phyloP scores from a whole-genome alignment of 37 sponge, comb jelly and placozoan species.

The Lycopodina hypogea region DNA sequence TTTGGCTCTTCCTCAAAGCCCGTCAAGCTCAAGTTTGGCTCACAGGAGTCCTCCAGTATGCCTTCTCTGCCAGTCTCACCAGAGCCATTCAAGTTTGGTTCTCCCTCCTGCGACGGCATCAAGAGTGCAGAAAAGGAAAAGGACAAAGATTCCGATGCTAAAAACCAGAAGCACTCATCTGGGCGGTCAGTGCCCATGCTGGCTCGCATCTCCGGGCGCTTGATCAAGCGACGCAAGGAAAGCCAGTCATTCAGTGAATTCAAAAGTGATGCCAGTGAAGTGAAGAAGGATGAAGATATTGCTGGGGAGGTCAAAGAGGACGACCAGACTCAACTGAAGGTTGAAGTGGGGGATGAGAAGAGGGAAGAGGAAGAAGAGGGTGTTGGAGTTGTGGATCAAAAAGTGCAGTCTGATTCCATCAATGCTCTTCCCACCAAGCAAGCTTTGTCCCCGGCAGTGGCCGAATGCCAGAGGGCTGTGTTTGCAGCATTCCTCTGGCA shows the following conservation, averaged over 20 bases:
- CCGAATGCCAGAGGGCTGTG: constrained; percentile 87
- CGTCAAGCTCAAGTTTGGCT: constrained; percentile 29
- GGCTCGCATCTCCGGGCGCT: no score
- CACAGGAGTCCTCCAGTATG: background rate
- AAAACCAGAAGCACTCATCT: background rate
- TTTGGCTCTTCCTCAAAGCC: constrained; percentile 20
- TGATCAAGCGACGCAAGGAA: constrained; percentile 4
- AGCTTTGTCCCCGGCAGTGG: constrained; percentile 88
- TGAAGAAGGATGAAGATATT: background rate
- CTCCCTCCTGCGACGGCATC: background rate
- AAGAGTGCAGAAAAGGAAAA: constrained; percentile 11
- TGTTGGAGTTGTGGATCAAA: background rate
- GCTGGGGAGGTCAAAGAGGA: background rate
- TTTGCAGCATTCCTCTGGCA: constrained; percentile 97
- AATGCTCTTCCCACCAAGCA: constrained; percentile 3
- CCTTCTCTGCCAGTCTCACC: background rate
- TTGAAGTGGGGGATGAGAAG: background rate
- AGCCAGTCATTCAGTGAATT: background rate
- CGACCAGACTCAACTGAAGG: background rate
- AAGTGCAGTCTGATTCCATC: no score
- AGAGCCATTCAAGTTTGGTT: constrained; percentile 39
- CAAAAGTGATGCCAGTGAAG: background rate
- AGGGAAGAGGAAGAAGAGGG: constrained; percentile 3
- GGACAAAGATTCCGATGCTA: background rate
- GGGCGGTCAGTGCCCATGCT: no score